phyloP scores from a whole-genome alignment of 2,113 vertebrate species.

The Atlantisia rogersi region DNA sequence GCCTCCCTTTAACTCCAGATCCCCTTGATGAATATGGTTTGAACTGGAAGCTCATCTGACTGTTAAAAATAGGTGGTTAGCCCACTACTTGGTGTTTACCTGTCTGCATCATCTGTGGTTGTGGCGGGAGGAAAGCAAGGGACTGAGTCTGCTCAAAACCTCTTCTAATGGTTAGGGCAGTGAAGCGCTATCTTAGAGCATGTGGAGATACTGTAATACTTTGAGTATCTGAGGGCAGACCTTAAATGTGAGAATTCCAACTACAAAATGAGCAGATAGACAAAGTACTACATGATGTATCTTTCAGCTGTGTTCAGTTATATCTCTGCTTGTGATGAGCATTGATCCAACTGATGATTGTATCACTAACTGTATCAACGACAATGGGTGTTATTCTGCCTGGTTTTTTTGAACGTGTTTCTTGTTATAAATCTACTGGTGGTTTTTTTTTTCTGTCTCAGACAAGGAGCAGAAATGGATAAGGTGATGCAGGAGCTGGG shows the following conservation, averaged over 20 bases:
- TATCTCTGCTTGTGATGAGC: neutral
- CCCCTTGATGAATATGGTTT: neutral
- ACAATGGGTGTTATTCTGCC: neutral
- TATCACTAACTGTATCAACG: neutral
- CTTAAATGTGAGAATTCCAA: neutral
- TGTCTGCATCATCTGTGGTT: neutral
- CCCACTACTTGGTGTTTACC: neutral
- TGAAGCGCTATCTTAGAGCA: neutral
- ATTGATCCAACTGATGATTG: neutral
- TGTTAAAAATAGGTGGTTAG: neutral
- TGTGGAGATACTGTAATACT: neutral
- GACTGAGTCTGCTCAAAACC: neutral
- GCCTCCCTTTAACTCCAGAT: neutral
- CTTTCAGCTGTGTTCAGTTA: neutral
- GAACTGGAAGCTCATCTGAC: neutral
- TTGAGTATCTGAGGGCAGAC: neutral
- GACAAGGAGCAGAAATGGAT: conserved; percentile 93
- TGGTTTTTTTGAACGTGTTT: neutral
- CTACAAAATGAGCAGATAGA: neutral
- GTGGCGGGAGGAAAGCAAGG: neutral
- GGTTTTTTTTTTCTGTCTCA: conserved; percentile 55
- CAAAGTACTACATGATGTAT: neutral
- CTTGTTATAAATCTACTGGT: neutral
- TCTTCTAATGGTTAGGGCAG: neutral
- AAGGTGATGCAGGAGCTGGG: conserved; percentile 97